These are phyloP conservation scores for Harmothoe impar DNA, from an alignment of 2,888 invertebrate species.

Conservation along the genomic window DNA sequence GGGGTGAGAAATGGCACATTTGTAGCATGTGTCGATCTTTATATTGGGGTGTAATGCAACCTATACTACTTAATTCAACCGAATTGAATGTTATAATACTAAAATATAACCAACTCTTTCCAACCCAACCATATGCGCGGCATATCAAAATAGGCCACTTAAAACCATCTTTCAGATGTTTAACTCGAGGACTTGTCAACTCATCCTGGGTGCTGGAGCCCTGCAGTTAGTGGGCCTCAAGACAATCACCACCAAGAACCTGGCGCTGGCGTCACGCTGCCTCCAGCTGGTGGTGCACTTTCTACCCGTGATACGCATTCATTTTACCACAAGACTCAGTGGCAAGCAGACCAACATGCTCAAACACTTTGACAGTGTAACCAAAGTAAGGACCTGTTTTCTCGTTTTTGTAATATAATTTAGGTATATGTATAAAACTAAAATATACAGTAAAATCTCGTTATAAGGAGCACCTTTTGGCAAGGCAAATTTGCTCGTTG, in stretches of 20 bases:
- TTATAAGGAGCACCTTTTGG: too few species aligned
- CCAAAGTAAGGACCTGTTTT: slow-evolving; percentile 79
- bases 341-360: slow-evolving; percentile 81
- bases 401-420: background rate
- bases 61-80: too few species aligned
- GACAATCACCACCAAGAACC: slow-evolving; percentile 91
- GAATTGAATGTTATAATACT: too few species aligned
- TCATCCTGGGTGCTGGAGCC: slow-evolving; percentile 98
- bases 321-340: slow-evolving; percentile 82
- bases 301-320: slow-evolving; percentile 82
- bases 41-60: too few species aligned
- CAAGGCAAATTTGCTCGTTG: too few species aligned
- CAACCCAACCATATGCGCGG: too few species aligned
- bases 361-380: slow-evolving; percentile 83
- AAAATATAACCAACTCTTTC: too few species aligned
- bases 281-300: slow-evolving; percentile 86
- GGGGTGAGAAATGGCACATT: too few species aligned
- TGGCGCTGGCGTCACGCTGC: slow-evolving; percentile 86
- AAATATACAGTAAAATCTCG: too few species aligned
- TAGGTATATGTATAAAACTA: too few species aligned
- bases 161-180: slow-evolving; percentile 84
- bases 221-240: slow-evolving; percentile 93
- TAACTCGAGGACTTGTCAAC: slow-evolving; percentile 89
- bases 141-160: too few species aligned
- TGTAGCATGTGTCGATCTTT: too few species aligned